These are phyloP conservation scores for Hippolais icterina DNA, from an alignment of 2,113 vertebrate species.

Conservation along the genomic window DNA sequence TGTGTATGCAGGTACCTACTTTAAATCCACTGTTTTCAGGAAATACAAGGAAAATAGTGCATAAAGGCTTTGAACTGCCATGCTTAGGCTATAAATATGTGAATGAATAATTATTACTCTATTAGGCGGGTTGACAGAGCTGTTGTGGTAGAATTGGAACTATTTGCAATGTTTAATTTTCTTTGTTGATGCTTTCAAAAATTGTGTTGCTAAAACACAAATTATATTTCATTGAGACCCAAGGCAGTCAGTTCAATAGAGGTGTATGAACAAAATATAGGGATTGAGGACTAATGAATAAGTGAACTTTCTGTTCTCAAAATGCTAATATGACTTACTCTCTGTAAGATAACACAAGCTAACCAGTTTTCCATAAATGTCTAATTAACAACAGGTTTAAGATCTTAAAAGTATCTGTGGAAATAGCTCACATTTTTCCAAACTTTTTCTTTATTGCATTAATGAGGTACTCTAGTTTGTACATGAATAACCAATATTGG, in stretches of 20 bases:
- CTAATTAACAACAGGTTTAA: neutral
- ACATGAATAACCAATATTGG: neutral
- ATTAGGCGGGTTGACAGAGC: neutral
- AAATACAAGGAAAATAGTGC: neutral
- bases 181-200: neutral
- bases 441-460: neutral
- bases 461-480: neutral
- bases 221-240: neutral
- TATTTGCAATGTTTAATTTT: neutral
- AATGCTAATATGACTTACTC: neutral
- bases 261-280: neutral
- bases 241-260: neutral
- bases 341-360: neutral
- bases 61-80: neutral
- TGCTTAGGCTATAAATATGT: neutral
- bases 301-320: neutral
- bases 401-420: neutral
- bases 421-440: neutral
- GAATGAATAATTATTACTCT: neutral
- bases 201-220: neutral
- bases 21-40: neutral
- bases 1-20: neutral
- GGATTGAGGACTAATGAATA: neutral
- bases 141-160: neutral
- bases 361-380: neutral